phyloP scores from a whole-genome alignment of 1,140 invertebrate genomes.

The Zaprionus nigranus region DNA sequence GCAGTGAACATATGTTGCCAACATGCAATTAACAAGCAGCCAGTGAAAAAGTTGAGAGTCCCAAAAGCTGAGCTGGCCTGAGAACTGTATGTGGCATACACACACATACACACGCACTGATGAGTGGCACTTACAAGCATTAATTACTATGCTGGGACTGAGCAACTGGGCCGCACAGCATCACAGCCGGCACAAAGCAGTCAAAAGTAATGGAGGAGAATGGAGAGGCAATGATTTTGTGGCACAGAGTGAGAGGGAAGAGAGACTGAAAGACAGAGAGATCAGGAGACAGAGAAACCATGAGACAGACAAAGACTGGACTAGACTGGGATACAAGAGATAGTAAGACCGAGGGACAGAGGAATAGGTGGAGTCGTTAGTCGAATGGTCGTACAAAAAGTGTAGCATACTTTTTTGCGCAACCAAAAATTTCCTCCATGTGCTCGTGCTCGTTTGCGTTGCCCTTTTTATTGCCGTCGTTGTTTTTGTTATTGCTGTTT shows the following conservation, averaged over 20 bases:
- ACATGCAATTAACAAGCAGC: slow-evolving; percentile 72
- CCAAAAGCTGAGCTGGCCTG: slow-evolving; percentile 17
- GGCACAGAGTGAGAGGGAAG: not conserved
- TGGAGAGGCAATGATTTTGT: not conserved
- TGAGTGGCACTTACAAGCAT: slow-evolving; percentile 69
- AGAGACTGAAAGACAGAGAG: not conserved
- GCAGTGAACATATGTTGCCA: slow-evolving; percentile 58
- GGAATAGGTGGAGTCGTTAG: slow-evolving; percentile 7
- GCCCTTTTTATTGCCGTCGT: slow-evolving; percentile 28
- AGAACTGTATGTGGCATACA: slow-evolving; percentile 45
- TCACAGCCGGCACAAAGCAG: not conserved
- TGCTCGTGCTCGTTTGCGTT: slow-evolving; percentile 15
- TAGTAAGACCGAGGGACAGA: slow-evolving; percentile 10
- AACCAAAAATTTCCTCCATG: slow-evolving; percentile 26
- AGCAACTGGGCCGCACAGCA: slow-evolving; percentile 53
- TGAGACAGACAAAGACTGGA: not conserved
- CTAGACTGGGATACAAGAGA: slow-evolving; percentile 2
- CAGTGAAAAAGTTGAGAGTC: slow-evolving; percentile 35
- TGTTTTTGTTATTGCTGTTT: slow-evolving; percentile 25
- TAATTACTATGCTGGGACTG: slow-evolving; percentile 71
- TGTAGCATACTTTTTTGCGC: slow-evolving; percentile 71
- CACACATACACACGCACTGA: slow-evolving; percentile 21
- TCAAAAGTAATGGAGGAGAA: not conserved
- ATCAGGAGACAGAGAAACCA: not conserved
- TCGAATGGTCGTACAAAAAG: slow-evolving; percentile 40